A percentile compares a stretch with the other conserved stretches of the same genome.
These are phyloP conservation scores for Bembecia ichneumoniformis DNA, from an alignment of 2,888 invertebrate genomes.

Conservation along the genomic window DNA sequence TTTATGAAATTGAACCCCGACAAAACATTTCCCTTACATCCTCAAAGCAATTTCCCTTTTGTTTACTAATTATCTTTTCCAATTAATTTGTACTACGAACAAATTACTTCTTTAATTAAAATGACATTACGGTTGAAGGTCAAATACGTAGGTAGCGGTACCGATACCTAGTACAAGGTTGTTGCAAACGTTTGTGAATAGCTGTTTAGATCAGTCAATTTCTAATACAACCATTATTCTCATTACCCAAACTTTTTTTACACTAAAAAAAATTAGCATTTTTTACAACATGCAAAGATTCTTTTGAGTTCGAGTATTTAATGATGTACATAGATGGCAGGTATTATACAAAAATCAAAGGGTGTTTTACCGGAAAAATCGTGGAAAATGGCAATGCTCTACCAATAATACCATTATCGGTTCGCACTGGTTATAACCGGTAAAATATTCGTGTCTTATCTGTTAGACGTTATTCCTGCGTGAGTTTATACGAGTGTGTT, in stretches of 20 bases:
- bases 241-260: too few species aligned
- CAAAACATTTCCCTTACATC: slow-evolving; percentile 1
- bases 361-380: too few species aligned
- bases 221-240: too few species aligned
- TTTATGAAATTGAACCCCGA: slow-evolving; percentile 1
- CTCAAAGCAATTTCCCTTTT: not conserved
- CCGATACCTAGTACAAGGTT: not conserved
- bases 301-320: too few species aligned
- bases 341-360: too few species aligned
- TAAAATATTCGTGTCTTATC: not conserved
- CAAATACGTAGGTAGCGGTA: not conserved
- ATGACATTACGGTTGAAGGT: not conserved
- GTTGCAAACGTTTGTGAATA: too few species aligned
- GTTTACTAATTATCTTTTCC: not conserved
- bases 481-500: not conserved
- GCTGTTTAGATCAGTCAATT: too few species aligned
- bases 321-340: too few species aligned
- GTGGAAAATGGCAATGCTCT: too few species aligned
- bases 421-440: not conserved
- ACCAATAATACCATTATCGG: not conserved
- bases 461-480: not conserved
- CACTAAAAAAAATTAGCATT: too few species aligned
- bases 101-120: not conserved
- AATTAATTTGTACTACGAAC: not conserved
- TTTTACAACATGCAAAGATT: too few species aligned